phyloP scores from a whole-genome alignment of 1,140 invertebrate species.

The Polypedilum vanderplanki region DNA sequence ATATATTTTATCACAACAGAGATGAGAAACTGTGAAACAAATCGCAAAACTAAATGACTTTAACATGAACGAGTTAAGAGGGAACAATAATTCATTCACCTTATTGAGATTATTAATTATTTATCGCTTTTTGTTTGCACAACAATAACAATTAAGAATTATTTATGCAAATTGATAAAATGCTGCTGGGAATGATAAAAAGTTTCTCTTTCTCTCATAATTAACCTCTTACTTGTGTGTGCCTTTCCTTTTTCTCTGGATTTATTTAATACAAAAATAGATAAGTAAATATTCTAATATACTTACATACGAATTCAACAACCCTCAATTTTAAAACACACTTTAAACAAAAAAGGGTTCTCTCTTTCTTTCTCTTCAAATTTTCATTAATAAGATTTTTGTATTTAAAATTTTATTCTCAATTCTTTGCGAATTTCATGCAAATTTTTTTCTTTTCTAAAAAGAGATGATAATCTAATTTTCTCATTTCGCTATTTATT shows the following conservation, averaged over 20 bases:
- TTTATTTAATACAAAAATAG: too few relatives aligned
- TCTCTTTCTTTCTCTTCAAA: background rate
- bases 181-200: background rate
- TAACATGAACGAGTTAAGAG: too few relatives aligned
- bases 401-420: background rate
- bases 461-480: background rate
- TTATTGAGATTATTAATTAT: slow-evolving; percentile 12
- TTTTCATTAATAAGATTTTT: background rate
- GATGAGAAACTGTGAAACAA: slow-evolving; percentile 1
- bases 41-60: background rate
- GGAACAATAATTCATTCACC: too few relatives aligned
- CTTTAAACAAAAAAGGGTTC: background rate
- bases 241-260: too few relatives aligned
- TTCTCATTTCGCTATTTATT: background rate
- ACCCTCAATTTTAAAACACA: background rate
- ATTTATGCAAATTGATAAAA: slow-evolving; percentile 22
- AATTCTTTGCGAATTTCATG: background rate
- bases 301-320: background rate
- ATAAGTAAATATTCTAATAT: background rate
- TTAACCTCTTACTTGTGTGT: background rate
- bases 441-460: background rate
- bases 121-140: slow-evolving; percentile 20
- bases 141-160: slow-evolving; percentile 24
- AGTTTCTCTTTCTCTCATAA: background rate
- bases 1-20: too few relatives aligned